Evolutionary conservation across 2,797 vertebrate genomes (phyloP), one percentile per base, ranked within the genome.

Genomic region (Spinus olivaceus): DNA sequence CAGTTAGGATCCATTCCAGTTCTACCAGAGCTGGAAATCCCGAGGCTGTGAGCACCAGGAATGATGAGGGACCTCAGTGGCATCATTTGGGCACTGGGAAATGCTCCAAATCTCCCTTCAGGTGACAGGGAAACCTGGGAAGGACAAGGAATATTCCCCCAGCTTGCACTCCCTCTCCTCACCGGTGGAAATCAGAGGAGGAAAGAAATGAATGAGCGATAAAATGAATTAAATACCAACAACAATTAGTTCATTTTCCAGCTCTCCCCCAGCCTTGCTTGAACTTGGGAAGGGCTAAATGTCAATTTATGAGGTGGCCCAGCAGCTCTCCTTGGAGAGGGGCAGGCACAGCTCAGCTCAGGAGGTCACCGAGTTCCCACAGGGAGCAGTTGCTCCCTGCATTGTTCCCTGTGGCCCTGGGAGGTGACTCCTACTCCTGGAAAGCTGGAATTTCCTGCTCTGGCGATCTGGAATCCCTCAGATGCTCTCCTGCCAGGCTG

Each of bases 361-460:
- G 42, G 44, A 77, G 59, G 32, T 39, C 14, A 13, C 4, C 0
- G 33, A 41, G 33, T 17, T 57, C 57, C 47, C 49, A 8, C 6
- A 41, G 11, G 53, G 74, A 65, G 54, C 49, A 30, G 17, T 42
- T 33, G 32, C 41, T 69, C 42, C 86, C 94, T 57, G 42, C 44
- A 1, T 46, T 82, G 81, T 72, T 94, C 44, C 63, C 64, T 13
- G 15, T 7, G 33, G 19, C 79, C 44, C 22, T 37, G 53, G 53
- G 57, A 73, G 64, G 66, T 46, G 71, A 90, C 80, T 70, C 73
- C 1, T 2, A 20, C 24, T 37, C 74, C 47, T 87, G 90, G 84
- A 92, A 61, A 95, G 89, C 94, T 70, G 89, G 88, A 92, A 93
- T 95, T 96, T 96, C 95, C 91, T 86, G 80, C 69, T 23, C 27